Evolutionary conservation across 1,140 invertebrate species (phyloP).

Genomic region (Sinonovacula constricta): DNA sequence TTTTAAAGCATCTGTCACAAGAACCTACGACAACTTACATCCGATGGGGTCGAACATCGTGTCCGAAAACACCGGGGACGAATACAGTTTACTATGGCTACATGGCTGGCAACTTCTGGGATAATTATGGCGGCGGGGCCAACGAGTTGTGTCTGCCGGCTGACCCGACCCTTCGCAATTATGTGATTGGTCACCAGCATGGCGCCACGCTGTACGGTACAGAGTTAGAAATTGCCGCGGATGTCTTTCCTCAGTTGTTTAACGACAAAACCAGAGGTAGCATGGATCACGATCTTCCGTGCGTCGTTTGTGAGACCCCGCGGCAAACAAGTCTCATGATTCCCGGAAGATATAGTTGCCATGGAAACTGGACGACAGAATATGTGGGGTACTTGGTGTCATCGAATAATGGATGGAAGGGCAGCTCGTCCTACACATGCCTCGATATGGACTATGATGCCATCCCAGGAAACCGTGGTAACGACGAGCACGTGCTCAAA

Average conservation of each 20-base stretch:
- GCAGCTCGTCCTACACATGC: not conserved
- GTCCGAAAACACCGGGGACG: conserved; percentile 10
- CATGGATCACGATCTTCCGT: not conserved
- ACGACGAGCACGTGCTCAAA: conserved; percentile 3
- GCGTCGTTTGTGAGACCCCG: not conserved
- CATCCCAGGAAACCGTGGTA: too few species aligned
- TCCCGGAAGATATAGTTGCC: not conserved
- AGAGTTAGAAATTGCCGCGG: not conserved
- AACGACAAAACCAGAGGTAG: too few species aligned
- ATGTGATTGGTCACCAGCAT: not conserved
- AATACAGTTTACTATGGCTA: conserved; percentile 26
- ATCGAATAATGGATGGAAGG: not conserved
- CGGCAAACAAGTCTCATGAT: not conserved
- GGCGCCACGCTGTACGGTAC: conserved; percentile 6
- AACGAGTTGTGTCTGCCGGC: conserved; percentile 30
- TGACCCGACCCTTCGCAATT: conserved; percentile 16
- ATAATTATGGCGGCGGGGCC: conserved; percentile 5
- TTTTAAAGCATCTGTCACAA: not conserved
- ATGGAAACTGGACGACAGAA: not conserved
- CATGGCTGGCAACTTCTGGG: conserved; percentile 18
- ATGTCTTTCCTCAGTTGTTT: too few species aligned
- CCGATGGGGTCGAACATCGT: conserved; percentile 21
- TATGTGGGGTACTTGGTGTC: not conserved
- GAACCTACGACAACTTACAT: conserved; percentile 1
- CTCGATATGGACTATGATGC: not conserved